phyloP scores from a whole-genome alignment of 2,888 invertebrate species.

The Ischnus inquisitorius region DNA sequence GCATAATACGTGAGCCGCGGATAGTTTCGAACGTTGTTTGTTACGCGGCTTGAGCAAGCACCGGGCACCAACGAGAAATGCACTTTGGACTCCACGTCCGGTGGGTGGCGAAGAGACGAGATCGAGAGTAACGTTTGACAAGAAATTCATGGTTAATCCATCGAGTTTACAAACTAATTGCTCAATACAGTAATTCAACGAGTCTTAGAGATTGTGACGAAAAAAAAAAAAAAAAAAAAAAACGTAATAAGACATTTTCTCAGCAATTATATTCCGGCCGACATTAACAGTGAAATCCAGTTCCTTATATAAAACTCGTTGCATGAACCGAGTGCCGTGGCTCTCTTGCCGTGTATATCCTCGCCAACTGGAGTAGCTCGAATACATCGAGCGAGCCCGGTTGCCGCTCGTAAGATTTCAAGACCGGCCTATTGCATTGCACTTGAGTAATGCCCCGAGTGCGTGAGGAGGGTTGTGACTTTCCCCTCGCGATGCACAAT shows the following conservation, averaged over 20 bases:
- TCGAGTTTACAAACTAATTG: background rate
- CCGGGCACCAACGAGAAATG: slow-evolving; percentile 10
- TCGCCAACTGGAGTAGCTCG: background rate
- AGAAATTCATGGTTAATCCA: background rate
- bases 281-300: slow-evolving; percentile 62
- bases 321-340: background rate
- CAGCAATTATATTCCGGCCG: slow-evolving; percentile 48
- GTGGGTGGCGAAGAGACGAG: background rate
- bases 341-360: background rate
- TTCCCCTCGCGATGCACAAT: slow-evolving; percentile 16
- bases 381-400: slow-evolving; percentile 28
- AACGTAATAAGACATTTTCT: slow-evolving; percentile 8
- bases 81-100: background rate
- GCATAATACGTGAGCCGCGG: slow-evolving; percentile 18
- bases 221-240: background rate
- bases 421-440: slow-evolving; percentile 45
- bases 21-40: slow-evolving; percentile 32
- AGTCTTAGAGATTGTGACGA: background rate
- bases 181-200: background rate
- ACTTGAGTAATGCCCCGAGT: slow-evolving; percentile 29
- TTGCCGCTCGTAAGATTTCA: slow-evolving; percentile 38
- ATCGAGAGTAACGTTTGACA: slow-evolving; percentile 17
- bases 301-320: slow-evolving; percentile 61
- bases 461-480: slow-evolving; percentile 7
- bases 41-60: slow-evolving; percentile 19